Base-by-base conservation (phyloP, 2,113 vertebrate genomes). In the Sialia sialis region DNA sequence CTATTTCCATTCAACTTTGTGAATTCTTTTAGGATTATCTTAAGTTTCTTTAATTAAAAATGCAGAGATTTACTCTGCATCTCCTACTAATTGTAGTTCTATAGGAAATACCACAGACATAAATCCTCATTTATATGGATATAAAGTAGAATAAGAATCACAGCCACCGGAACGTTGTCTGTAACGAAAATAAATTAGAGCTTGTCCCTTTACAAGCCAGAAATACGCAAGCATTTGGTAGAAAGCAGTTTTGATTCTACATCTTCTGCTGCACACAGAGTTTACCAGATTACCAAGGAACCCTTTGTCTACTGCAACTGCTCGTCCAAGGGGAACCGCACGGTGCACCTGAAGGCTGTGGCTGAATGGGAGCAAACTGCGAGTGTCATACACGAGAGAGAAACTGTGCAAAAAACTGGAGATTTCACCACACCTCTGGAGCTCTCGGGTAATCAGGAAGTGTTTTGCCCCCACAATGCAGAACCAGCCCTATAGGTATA, bases 301-400 rank as follows among this genome's bases (percentile, higher is more conserved):
- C 96, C 98, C 1, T 96, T 97, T 36, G 95, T 98, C 39, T 98
- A 97, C 48, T 98, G 97, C 60, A 98, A 97, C 93, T 99, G 98
- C 88, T 91, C 98, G 0, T 59, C 89, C 18, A 59, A 87, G 7
- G 98, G 98, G 43, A 98, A 98, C 75, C 98, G 98, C 96, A 98
- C 97, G 0, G 96, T 99, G 62, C 93, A 94, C 3, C 97, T 99
- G 58, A 97, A 97, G 85, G 97, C 99, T 1, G 89, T 97, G 39
- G 98, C 96, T 1, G 97, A 97, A 36, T 93, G 97, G 93, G 96
- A 97, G 19, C 89, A 94, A 59, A 22, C 10, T 9, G 69, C 70
- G 3, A 93, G 70, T 36, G 13, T 79, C 80, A 11, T 56, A 3
- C 94, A 75, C 0, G 60, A 73, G 10, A 96, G 75, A 19, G 66